Evolutionary conservation across 2,888 invertebrate genomes (phyloP).

Genomic region (Ennomos fuscantarius): DNA sequence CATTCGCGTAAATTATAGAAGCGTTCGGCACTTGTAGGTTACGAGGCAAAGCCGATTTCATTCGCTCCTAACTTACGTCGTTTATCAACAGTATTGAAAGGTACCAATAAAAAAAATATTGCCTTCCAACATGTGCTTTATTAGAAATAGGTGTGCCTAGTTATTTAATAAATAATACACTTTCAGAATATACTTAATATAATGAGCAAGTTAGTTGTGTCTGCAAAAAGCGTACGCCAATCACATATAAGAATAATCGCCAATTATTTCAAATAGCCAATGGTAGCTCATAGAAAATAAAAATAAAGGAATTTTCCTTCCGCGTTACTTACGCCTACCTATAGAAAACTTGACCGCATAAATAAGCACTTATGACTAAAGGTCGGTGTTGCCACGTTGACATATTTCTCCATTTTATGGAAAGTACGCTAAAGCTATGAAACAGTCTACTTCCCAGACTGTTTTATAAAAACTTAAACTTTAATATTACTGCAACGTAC

Average conservation of each 20-base stretch:
- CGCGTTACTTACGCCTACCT: neutral
- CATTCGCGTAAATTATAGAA: constrained; percentile 63
- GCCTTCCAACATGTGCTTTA: constrained; percentile 32
- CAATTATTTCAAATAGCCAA: constrained; percentile 8
- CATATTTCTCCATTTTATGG: neutral
- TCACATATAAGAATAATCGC: neutral
- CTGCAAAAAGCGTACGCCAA: constrained; percentile 3
- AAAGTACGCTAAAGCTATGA: neutral
- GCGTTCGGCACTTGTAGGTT: constrained; percentile 54
- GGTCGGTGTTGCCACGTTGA: neutral
- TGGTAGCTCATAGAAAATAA: neutral
- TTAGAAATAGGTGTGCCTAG: constrained; percentile 35
- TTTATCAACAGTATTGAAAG: constrained; percentile 44
- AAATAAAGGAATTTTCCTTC: neutral
- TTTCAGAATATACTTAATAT: constrained; percentile 14
- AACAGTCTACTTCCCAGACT: neutral
- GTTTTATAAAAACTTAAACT: constrained; percentile 3
- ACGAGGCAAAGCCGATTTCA: constrained; percentile 52
- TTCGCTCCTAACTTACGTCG: constrained; percentile 53
- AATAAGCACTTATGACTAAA: neutral
- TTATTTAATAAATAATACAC: constrained; percentile 29
- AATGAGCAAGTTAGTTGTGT: constrained; percentile 8
- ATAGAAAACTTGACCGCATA: too few relatives aligned
- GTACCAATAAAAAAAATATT: constrained; percentile 39
- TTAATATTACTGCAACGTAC: constrained; percentile 3